Conservation (phyloP, 2,113 vertebrate species). For the Hucho hucho region DNA sequence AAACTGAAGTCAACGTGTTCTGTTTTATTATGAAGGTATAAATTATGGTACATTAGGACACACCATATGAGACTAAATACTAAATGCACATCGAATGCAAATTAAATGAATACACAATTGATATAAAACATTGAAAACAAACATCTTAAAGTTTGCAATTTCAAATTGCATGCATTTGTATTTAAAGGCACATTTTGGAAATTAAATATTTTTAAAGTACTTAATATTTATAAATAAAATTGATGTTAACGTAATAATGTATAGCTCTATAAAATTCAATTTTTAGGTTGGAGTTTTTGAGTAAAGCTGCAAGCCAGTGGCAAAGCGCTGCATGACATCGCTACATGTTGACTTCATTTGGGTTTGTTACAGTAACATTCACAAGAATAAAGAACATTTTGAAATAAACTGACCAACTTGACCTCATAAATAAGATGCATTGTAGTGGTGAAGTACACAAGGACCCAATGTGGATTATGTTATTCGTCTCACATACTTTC, state of each 20-base stretch:
- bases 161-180: conserved; percentile 34
- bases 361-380: conserved; percentile 22
- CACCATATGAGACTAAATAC: conserved; percentile 27
- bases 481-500: conserved; percentile 17
- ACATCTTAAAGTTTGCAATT: conserved; percentile 40
- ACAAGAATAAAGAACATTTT: conserved; percentile 23
- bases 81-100: conserved; percentile 30
- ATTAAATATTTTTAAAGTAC: neutral
- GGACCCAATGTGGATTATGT: conserved; percentile 20
- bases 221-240: conserved; percentile 31
- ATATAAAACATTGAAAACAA: conserved; percentile 35
- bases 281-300: conserved; percentile 11
- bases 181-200: conserved; percentile 67
- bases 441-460: conserved; percentile 34
- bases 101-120: conserved; percentile 5
- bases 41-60: no score
- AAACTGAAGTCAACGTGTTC: neutral
- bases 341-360: conserved; percentile 3
- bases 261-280: neutral
- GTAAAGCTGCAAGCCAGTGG: conserved; percentile 26
- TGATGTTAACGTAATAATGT: conserved; percentile 35
- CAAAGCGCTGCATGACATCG: conserved; percentile 12
- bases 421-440: conserved; percentile 51
- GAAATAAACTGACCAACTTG: conserved; percentile 11
- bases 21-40: neutral